Evolutionary conservation across 2,113 vertebrate genomes (phyloP).

Genomic region (Petroica traversi): DNA sequence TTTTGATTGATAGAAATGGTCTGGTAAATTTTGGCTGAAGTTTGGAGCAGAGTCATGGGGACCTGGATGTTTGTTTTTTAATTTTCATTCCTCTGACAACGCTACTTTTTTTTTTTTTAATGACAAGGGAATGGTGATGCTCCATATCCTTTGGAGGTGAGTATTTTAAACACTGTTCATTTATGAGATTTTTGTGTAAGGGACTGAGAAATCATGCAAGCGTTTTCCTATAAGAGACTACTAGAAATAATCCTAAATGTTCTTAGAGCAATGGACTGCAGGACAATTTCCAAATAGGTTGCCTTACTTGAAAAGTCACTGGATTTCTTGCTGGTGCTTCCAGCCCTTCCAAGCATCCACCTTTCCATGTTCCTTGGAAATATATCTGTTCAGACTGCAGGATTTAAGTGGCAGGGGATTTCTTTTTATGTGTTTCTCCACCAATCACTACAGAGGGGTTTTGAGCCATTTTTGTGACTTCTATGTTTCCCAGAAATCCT

Average conservation of each 20-base stretch:
- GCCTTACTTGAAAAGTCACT: background rate
- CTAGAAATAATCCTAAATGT: background rate
- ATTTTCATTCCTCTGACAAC: background rate
- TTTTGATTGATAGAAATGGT: background rate
- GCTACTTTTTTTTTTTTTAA: too few species aligned
- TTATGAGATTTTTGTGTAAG: background rate
- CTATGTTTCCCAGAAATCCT: background rate
- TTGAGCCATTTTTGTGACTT: background rate
- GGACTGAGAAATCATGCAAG: background rate
- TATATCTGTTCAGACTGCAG: background rate
- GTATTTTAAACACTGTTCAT: background rate
- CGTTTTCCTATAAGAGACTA: background rate
- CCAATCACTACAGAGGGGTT: background rate
- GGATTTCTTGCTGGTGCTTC: background rate
- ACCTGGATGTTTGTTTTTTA: background rate
- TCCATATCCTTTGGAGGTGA: background rate
- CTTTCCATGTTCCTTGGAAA: background rate
- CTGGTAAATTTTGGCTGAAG: background rate
- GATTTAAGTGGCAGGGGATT: background rate
- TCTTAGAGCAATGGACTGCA: background rate
- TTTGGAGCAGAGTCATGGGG: background rate
- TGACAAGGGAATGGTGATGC: rapidly evolving
- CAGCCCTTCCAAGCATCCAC: background rate
- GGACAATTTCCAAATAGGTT: background rate
- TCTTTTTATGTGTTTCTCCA: background rate